A percentile compares a stretch with the other conserved stretches of the same genome.
Conservation (phyloP, 2,888 invertebrate species). For the Rhogogaster chlorosoma region DNA sequence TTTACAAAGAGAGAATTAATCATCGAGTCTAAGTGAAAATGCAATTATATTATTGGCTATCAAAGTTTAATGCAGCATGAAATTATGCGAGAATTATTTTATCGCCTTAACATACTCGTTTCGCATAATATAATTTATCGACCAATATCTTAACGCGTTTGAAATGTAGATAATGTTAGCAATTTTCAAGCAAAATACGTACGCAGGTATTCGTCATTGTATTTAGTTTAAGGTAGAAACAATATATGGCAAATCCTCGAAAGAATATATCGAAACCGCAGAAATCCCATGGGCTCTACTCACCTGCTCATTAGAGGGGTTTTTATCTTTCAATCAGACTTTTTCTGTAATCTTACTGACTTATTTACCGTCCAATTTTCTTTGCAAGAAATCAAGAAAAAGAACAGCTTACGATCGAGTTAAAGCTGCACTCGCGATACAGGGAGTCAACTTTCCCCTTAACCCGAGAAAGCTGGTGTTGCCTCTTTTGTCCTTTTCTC, state of each 20-base stretch:
- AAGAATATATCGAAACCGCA: neutral
- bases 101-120: neutral
- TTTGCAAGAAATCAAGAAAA: neutral
- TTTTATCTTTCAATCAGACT: constrained; percentile 5
- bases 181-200: too few relatives aligned
- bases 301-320: neutral
- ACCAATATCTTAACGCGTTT: neutral
- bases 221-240: neutral
- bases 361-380: constrained; percentile 13
- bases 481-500: neutral
- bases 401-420: neutral
- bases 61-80: neutral
- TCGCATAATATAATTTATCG: neutral
- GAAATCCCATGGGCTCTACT: neutral
- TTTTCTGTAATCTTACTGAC: constrained; percentile 12
- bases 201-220: neutral
- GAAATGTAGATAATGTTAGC: too few relatives aligned
- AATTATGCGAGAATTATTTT: neutral
- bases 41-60: neutral
- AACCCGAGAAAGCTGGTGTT: neutral
- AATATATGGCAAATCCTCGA: neutral
- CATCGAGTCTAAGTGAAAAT: neutral
- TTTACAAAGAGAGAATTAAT: neutral
- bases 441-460: neutral
- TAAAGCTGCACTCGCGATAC: neutral